Evolutionary conservation across 2,113 vertebrate species (phyloP).

Genomic region (Mustela lutreola): DNA sequence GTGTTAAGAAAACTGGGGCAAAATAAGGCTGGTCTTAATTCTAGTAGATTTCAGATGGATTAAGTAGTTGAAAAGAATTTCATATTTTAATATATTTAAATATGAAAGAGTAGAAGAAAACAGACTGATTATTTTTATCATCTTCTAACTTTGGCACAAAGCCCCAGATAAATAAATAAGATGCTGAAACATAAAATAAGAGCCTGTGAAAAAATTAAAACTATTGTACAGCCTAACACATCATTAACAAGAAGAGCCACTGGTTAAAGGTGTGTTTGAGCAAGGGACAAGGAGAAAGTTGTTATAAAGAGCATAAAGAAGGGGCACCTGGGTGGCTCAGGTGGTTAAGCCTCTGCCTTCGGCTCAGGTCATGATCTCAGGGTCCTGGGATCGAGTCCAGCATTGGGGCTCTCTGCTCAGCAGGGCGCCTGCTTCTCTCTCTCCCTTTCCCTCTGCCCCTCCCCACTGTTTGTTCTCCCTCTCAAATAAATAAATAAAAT

Average conservation of each 20-base stretch:
- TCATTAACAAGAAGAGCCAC: background rate
- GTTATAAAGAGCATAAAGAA: background rate
- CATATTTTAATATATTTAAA: conserved; percentile 40
- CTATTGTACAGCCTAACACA: too few relatives aligned
- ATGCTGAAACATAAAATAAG: background rate
- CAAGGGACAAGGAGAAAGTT: background rate
- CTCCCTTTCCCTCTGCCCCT: too few relatives aligned
- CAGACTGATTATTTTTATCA: background rate
- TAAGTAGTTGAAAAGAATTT: background rate
- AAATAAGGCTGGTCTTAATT: background rate
- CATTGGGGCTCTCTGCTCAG: background rate
- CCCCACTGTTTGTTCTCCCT: too few relatives aligned
- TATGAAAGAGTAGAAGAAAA: background rate
- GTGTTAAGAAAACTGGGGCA: background rate
- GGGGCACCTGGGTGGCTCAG: too few relatives aligned
- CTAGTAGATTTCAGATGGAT: background rate
- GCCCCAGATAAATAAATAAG: background rate
- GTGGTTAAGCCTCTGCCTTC: too few relatives aligned
- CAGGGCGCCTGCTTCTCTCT: too few relatives aligned
- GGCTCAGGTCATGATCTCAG: too few relatives aligned
- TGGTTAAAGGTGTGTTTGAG: background rate
- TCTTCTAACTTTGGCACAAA: background rate
- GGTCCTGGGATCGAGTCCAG: too few relatives aligned
- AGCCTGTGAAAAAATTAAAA: background rate
- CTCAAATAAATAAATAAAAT: too few relatives aligned